Base-by-base conservation (phyloP, 2,113 vertebrate species). In the Actenoides hombroni region DNA sequence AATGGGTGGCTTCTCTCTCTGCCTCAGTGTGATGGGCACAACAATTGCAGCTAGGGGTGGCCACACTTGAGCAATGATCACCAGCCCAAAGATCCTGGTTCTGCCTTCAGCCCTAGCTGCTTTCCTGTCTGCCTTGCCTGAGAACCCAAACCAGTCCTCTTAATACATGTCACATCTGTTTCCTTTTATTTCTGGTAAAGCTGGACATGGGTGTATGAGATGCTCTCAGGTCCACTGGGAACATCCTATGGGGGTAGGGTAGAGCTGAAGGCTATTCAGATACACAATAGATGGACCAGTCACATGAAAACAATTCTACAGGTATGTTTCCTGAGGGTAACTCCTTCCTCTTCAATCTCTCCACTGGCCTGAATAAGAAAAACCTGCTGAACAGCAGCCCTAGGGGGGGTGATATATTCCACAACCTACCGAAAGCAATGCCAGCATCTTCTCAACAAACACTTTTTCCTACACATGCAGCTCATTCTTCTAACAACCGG, bases 361-460 rank as follows among this genome's bases (percentile, higher is more conserved):
- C 5, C 49, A 89, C 74, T 83, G 57, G 40, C 16, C 37, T 65
- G 51, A 91, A 67, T 70, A 65, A 81, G 69, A 70, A 86, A 92
- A 94, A 46, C 70, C 76, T 14, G 1, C 56, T 78, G 83, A 90
- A 78, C 65, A 78, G 69, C 46, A 89, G 51, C 42, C 35, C 46
- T 63, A 11, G 42, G 61, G 59, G 59, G 57, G 29, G 3, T 63
- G 23, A 54, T 93, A 56, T 46, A 71, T 86, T 88, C 82, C 60
- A 83, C 48, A 86, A 57, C 33, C 4, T 0, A 16, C 9, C 48
- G 60, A 92, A 94, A 92, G n/a, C 76, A 76, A 49, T 46, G 54
- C 90, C 65, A 73, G 74, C 77, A 88, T 81, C 92, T 80, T 88
- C 93, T 86, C 93, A 90, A 86, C 73, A 90, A 90, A 88, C 39